Base-by-base conservation (phyloP, 2,797 vertebrate genomes). In the Benthosema pterotum region DNA sequence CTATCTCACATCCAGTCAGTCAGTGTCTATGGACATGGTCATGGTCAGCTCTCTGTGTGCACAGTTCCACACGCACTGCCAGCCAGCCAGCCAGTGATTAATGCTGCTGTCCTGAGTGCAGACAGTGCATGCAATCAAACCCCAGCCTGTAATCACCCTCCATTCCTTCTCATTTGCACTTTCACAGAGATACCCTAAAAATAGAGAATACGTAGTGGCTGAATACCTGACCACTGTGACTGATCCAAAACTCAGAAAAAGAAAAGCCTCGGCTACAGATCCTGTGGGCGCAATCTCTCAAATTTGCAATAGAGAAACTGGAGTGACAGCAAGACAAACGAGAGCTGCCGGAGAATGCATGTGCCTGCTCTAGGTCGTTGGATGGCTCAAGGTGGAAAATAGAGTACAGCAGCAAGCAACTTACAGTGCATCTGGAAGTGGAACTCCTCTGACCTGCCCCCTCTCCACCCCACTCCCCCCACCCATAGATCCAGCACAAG, bases 41-140 rank as follows among this genome's bases (percentile, higher is more conserved):
- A 12, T 57, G 0, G 67, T 38, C 52, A 71, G 68, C 71, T 65
- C 68, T 74, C 67, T 63, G 58, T 68, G 22, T 32, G 58, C 65
- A 2, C 57, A 66, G 71, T 15, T 77, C 63, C 70, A 70, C 77
- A 74, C 57, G 75, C 43, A 19, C 12, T 9, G 28, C 28, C 28
- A 32, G 28, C 28, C 25, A 25, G 25, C 25, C 25, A 25, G 25
- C 72, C 70, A 73, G 72, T 87, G 84, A 89, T 91, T 83, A 89
- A 90, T 89, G 88, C 73, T 71, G 71, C 69, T 78, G 85, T 76
- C 77, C 78, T 75, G 67, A 84, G 73, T 81, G 78, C 77, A 91
- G 85, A 88, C 85, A 85, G 85, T 77, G 86, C 85, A 87, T 88
- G 87, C 88, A 88, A 89, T 90, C 84, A 89, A 87, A 84, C 75